A percentile compares a stretch with the other conserved stretches of the same genome.
Evolutionary conservation across 2,888 invertebrate species (phyloP).

Genomic region (Noctua fimbriata): DNA sequence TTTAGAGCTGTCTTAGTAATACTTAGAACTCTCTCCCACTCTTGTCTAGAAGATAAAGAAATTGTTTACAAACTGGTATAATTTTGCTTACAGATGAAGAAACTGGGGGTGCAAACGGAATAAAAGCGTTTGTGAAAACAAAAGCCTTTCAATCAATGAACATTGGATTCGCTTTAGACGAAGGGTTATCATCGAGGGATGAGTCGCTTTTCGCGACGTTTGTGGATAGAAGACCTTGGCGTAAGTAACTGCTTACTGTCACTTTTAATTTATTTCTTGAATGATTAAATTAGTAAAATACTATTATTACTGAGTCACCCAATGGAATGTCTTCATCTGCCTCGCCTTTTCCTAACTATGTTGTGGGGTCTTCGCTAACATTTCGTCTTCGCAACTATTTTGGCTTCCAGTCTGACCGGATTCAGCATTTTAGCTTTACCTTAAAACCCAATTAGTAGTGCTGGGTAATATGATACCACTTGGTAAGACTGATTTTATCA

Average conservation of each 20-base stretch:
- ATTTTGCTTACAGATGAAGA: conserved; percentile 93
- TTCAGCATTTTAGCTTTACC: no score
- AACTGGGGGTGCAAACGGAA: conserved; percentile 94
- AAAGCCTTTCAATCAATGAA: conserved; percentile 93
- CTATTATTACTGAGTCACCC: neutral
- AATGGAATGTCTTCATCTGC: neutral
- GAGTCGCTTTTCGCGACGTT: conserved; percentile 91
- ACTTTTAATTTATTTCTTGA: neutral
- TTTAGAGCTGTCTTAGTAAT: no score
- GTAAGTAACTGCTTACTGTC: conserved; percentile 89
- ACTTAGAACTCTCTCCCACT: neutral
- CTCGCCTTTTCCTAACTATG: no score
- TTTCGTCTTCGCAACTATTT: no score
- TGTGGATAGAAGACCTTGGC: conserved; percentile 94
- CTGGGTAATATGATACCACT: no score
- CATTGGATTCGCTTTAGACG: conserved; percentile 95
- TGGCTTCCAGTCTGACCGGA: no score
- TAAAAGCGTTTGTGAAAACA: conserved; percentile 92
- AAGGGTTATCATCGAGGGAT: conserved; percentile 92
- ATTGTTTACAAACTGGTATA: neutral
- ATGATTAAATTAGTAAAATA: neutral
- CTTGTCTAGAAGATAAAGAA: neutral
- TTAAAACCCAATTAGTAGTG: no score
- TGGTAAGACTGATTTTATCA: no score
- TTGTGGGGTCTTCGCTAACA: no score